Evolutionary conservation across 2,888 invertebrate species (phyloP), one percentile per base, ranked within the genome.

Genomic region (Ennomos quercinarius): DNA sequence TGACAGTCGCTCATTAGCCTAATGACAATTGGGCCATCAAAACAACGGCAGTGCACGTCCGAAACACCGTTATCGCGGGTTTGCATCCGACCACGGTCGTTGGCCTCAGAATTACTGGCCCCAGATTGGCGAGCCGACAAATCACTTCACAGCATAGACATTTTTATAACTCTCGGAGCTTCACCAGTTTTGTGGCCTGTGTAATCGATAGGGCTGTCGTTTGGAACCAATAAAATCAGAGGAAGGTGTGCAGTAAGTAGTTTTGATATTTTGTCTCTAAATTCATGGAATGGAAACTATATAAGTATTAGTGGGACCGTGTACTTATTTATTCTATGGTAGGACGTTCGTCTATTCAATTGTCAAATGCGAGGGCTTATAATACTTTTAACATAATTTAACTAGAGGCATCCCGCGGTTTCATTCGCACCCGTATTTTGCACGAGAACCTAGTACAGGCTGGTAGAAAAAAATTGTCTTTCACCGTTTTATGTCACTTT

Each of bases 71-170:
- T 87, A 85, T 77, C 80, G 73, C 68, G 70, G 53, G 77, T 80
- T 77, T 77, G 82, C 82, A 78, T 76, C 81, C 76, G 87, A 74
- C 80, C 76, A 74, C 67, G 87, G 88, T 87, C 88, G 80, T 84
- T 83, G 83, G 73, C 84, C 57, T 48, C 57, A 13, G 17, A 39
- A 58, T 42, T 86, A 73, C 78, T 79, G 82, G 73, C 84, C 85
- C 72, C 78, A 76, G 78, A 81, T 83, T 83, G 78, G 80, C 84
- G 74, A 77, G 74, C 76, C 77, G 74, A 84, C 86, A 85, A 85
- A 86, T 87, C 84, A 83, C 84, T 80, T 76, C 80, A 74, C 87
- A 81, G 83, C 42, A 36, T 45, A 11, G 34, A 12, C 38, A 44
- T n/a, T 27, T n/a, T 17, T 44, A 9, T 34, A 44, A 39, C 38